Evolutionary conservation across 1,140 invertebrate species (phyloP), one percentile per base, ranked within the genome.

Genomic region (Nebria ingens): DNA sequence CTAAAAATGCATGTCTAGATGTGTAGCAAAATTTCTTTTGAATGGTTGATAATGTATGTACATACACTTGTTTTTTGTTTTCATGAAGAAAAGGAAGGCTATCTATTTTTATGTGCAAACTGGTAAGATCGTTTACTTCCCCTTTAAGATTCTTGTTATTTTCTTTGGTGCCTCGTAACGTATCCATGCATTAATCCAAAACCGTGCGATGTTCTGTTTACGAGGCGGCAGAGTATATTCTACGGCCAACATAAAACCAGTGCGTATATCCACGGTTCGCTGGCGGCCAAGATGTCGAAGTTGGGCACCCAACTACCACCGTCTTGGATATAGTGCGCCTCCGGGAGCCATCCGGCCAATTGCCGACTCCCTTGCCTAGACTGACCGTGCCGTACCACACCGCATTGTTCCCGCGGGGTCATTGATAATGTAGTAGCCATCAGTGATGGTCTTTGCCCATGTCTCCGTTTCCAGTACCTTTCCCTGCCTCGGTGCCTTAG

Each of bases 401-500:
- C 40, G 40, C 40, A 17, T 45, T 45, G 40, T 45, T 45, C 40
- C 40, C 40, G 3, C 17, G 40, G 40, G 40, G 9, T 45, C 40
- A 45, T 45, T 45, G 40, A 45, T 45, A 45, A 45, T 45, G 40
- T 17, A 45, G 17, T 17, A 17, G 40, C 40, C 40, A 45, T 45
- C 40, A 45, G 40, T 17, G 17, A 17, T 17, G 15, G 6, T 45
- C 25, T 9, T 34, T 34, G 25, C 25, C n/a, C n/a, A 9, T 9
- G n/a, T n/a, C n/a, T 34, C 25, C 6, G 6, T 34, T 34, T n/a
- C n/a, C 25, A 9, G 6, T n/a, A 34, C 25, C 25, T n/a, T 9
- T 34, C 6, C 25, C 25, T 9, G 6, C 25, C 25, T 6, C 25
- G 6, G 25, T 6, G 25, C 25, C 25, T 34, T 34, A n/a, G n/a